phyloP scores from a whole-genome alignment of 2,888 invertebrate genomes.

The Raillietiella orientalis region DNA sequence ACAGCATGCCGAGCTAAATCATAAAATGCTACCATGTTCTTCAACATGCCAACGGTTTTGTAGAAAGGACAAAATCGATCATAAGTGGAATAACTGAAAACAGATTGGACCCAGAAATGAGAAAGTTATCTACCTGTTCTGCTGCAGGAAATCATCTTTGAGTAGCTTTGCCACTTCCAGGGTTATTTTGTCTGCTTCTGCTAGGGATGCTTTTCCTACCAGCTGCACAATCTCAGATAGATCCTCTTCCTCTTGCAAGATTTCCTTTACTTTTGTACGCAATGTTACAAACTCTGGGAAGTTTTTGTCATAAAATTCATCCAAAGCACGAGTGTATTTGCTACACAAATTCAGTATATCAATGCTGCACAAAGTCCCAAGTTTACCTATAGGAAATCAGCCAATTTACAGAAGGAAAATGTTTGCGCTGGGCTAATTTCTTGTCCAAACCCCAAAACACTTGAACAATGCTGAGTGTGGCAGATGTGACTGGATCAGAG shows the following conservation, averaged over 20 bases:
- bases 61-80: constrained; percentile 93
- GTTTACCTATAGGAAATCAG: constrained; percentile 57
- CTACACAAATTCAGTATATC: constrained; percentile 18
- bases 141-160: constrained; percentile 97
- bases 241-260: constrained; percentile 94
- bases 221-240: constrained; percentile 97
- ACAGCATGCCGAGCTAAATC: constrained; percentile 94
- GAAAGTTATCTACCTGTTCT: constrained; percentile 50
- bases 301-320: constrained; percentile 98
- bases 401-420: constrained; percentile 99
- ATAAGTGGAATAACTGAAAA: not conserved
- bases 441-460: constrained; percentile 99
- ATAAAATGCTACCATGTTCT: constrained; percentile 92
- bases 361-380: not conserved
- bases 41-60: constrained; percentile 96
- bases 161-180: constrained; percentile 90
- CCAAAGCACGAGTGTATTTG: constrained; percentile 91
- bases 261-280: constrained; percentile 36
- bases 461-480: constrained; percentile 92
- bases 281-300: constrained; percentile 87
- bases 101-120: not conserved
- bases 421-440: constrained; percentile 92
- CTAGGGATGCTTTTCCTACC: constrained; percentile 93
- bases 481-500: constrained; percentile 97
- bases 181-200: constrained; percentile 96